Conservation (phyloP, 2,113 vertebrate species). For the Laterallus jamaicensis region DNA sequence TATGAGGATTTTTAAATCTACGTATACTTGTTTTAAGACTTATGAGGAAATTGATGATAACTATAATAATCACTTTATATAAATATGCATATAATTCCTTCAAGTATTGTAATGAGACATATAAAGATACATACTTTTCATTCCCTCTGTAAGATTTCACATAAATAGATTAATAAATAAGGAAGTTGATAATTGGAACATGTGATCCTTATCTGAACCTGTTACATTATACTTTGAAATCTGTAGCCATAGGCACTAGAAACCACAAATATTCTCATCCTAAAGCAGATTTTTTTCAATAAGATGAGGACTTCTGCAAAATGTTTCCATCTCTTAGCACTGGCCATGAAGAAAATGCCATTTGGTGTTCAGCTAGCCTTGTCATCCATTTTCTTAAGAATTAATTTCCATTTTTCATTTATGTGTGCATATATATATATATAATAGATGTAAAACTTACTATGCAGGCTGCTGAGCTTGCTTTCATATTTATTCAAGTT, state of each 20-base stretch:
- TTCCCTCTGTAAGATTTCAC: background rate
- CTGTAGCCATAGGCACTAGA: background rate
- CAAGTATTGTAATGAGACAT: background rate
- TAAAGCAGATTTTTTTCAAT: background rate
- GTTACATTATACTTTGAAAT: background rate
- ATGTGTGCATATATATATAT: background rate
- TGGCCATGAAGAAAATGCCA: background rate
- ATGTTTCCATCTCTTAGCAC: background rate
- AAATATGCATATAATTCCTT: background rate
- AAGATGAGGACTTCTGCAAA: background rate
- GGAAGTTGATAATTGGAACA: background rate
- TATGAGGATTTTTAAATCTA: background rate
- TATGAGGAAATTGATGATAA: background rate
- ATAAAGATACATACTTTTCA: background rate
- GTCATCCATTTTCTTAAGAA: background rate
- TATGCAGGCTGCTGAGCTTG: background rate
- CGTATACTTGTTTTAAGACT: constrained; percentile 1
- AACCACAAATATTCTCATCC: background rate
- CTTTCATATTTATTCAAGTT: background rate
- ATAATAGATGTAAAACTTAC: background rate
- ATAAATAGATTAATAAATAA: background rate
- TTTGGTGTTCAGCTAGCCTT: background rate
- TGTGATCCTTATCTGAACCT: background rate
- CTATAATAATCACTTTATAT: background rate
- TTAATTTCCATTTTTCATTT: background rate